These are phyloP conservation scores for Galaxea fascicularis DNA, from an alignment of 92 coral and sea anemone species.

Conservation along the genomic window DNA sequence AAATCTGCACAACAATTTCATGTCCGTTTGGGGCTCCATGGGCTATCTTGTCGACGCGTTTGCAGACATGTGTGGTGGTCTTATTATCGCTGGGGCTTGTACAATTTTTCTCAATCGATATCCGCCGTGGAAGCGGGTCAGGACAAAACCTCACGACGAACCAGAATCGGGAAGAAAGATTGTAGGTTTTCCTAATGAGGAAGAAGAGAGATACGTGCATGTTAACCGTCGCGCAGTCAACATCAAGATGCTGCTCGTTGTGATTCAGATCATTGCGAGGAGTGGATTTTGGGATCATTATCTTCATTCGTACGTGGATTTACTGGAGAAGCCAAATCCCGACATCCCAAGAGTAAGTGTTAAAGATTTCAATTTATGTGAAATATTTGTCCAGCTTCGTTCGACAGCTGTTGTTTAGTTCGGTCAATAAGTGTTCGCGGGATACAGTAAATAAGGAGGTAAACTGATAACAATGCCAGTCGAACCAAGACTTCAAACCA, in stretches of 20 bases:
- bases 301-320: slow-evolving; percentile 76
- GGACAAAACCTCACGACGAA: slow-evolving; percentile 61
- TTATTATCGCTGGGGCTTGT: slow-evolving; percentile 76
- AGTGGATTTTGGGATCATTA: slow-evolving; percentile 88
- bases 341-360: slow-evolving; percentile 79
- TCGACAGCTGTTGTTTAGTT: too few relatives aligned
- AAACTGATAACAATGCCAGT: too few relatives aligned
- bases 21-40: slow-evolving; percentile 89
- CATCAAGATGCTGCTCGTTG: slow-evolving; percentile 70
- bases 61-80: slow-evolving; percentile 86
- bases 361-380: background rate
- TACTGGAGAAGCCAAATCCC: slow-evolving; percentile 76
- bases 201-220: slow-evolving; percentile 65
- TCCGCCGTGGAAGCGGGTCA: slow-evolving; percentile 82
- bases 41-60: slow-evolving; percentile 90
- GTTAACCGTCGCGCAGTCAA: slow-evolving; percentile 77
- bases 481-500: too few relatives aligned
- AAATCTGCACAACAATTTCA: slow-evolving; percentile 74
- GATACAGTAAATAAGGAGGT: too few relatives aligned
- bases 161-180: slow-evolving; percentile 73
- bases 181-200: slow-evolving; percentile 36
- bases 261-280: slow-evolving; percentile 74
- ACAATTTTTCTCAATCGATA: slow-evolving; percentile 73
- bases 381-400: too few relatives aligned
- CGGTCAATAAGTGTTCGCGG: too few relatives aligned